Percentiles rank a stretch among this genome's conserved stretches.
phyloP scores from a whole-genome alignment of 2,888 invertebrate genomes.

The Ochropacha duplaris region DNA sequence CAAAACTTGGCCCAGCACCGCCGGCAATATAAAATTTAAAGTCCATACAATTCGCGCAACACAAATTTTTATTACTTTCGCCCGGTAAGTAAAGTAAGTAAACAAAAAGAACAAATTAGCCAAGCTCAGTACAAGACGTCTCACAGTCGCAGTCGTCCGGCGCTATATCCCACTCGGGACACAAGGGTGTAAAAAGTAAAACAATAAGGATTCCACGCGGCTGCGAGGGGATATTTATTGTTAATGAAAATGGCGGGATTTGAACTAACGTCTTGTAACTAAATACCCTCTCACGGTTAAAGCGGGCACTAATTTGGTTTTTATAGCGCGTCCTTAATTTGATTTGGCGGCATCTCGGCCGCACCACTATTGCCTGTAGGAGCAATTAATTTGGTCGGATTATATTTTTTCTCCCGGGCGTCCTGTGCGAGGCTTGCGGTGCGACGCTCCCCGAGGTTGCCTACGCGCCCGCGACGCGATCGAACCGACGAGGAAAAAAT shows the following conservation, averaged over 20 bases:
- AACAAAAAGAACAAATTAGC: constrained; percentile 82
- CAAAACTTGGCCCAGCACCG: constrained; percentile 73
- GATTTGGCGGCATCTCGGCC: constrained; percentile 82
- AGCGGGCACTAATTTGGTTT: constrained; percentile 84
- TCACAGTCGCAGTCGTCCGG: constrained; percentile 67
- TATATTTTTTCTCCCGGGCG: constrained; percentile 77
- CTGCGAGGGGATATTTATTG: constrained; percentile 82
- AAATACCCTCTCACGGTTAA: constrained; percentile 83
- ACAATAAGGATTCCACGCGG: constrained; percentile 81
- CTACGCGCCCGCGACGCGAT: constrained; percentile 65
- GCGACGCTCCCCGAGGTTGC: constrained; percentile 49
- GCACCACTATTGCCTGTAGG: constrained; percentile 78
- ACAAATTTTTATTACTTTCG: constrained; percentile 81
- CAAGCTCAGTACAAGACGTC: constrained; percentile 66
- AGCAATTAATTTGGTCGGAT: constrained; percentile 83
- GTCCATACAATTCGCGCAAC: constrained; percentile 82
- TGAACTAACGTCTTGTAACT: constrained; percentile 84
- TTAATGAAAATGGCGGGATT: constrained; percentile 83
- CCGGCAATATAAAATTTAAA: constrained; percentile 80
- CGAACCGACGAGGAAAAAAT: constrained; percentile 77
- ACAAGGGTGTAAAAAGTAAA: constrained; percentile 84
- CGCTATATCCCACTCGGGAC: constrained; percentile 68
- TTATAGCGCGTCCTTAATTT: constrained; percentile 83
- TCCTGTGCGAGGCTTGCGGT: constrained; percentile 47
- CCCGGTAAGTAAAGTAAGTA: constrained; percentile 74